These are phyloP conservation scores for Teleogryllus oceanicus DNA, from an alignment of 2,888 invertebrate genomes.

Conservation along the genomic window DNA sequence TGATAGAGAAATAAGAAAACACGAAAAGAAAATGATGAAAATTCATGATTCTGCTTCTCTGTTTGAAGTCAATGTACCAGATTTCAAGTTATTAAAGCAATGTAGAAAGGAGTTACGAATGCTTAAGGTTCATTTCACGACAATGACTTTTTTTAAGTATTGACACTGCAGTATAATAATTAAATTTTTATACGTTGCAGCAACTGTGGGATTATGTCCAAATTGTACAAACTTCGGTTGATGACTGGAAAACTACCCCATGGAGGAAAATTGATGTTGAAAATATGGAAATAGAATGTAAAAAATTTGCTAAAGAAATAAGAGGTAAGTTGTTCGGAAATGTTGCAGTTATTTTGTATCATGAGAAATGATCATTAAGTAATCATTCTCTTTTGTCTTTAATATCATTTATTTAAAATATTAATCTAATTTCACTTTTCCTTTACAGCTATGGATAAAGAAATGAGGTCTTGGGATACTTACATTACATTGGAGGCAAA, in stretches of 20 bases:
- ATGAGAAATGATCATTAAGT: neutral
- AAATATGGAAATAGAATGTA: conserved; percentile 98
- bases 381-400: neutral
- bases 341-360: neutral
- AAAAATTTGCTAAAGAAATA: conserved; percentile 94
- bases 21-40: conserved; percentile 81
- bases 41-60: conserved; percentile 87
- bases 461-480: conserved; percentile 93
- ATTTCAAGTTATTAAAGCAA: conserved; percentile 87
- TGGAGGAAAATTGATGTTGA: conserved; percentile 97
- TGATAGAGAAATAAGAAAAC: conserved; percentile 68
- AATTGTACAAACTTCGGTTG: conserved; percentile 85
- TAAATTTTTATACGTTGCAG: conserved; percentile 49
- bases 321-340: conserved; percentile 49
- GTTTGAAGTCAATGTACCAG: conserved; percentile 92
- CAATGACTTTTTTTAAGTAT: neutral
- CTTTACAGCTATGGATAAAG: conserved; percentile 74
- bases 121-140: conserved; percentile 63
- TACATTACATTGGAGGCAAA: conserved; percentile 83
- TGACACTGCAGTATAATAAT: neutral
- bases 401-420: conserved; percentile 7
- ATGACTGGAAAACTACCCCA: conserved; percentile 95
- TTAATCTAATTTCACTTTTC: no score
- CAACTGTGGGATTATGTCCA: conserved; percentile 94
- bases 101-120: conserved; percentile 86